Evolutionary conservation across 2,888 invertebrate species (phyloP), one percentile per base, ranked within the genome.

Genomic region (Cephus pulcher): DNA sequence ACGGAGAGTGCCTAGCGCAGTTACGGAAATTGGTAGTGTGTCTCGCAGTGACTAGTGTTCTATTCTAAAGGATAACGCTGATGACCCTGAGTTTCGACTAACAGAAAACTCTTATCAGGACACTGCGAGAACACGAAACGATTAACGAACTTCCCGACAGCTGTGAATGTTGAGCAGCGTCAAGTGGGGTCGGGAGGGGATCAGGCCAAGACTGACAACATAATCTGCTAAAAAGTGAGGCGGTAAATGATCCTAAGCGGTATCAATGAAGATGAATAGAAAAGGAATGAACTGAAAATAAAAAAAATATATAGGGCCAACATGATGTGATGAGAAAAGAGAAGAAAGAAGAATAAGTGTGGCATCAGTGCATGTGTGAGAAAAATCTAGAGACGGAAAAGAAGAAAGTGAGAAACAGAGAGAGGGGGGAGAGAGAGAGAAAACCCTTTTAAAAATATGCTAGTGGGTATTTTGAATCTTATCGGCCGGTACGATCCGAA

Each of bases 201-300:
- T 87, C 83, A 81, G 84, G 83, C 85, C 85, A 88, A 89, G 89
- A 89, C 89, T 89, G 87, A 89, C 86, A 84, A 84, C 86, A 84
- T 86, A 82, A 86, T 86, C 82, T 83, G 82, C 76, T 56, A 23
- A 23, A 56, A 23, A 9, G 56, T 56, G 23, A 56, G 2, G 56
- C 56, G 56, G 23, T 56, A 23, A 23, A 56, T 56, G 56, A 56
- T 56, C 23, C 56, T 56, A 23, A 56, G 56, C 56, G 56, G 9
- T 56, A 56, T 56, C 9, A 9, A 23, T 23, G 56, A 56, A 23
- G 56, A 23, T 23, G 23, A 23, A 56, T 56, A 56, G 56, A 56
- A 56, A 56, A 56, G 56, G 56, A 56, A 56, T 56, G 56, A 56
- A 56, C 56, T 56, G 56, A 56, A 56, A 56, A 56, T 56, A 23